phyloP scores from a whole-genome alignment of 2,888 invertebrate species.

The Drosophila peninsularis region DNA sequence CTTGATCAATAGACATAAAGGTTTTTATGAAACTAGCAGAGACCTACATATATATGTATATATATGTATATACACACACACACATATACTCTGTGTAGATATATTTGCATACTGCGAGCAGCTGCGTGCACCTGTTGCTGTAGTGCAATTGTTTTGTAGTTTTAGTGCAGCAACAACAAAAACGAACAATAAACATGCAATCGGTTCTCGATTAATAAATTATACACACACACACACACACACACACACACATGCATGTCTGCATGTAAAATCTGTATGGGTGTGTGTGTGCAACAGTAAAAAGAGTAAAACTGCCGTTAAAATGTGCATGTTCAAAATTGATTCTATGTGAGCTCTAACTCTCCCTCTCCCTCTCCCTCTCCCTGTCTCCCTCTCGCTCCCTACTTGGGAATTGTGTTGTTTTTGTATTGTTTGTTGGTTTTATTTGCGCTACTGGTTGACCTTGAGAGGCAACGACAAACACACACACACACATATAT shows the following conservation, averaged over 20 bases:
- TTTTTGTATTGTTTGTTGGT: slow-evolving; percentile 40
- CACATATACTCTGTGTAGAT: not conserved
- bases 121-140: slow-evolving; percentile 51
- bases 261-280: not conserved
- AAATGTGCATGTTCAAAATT: slow-evolving; percentile 25
- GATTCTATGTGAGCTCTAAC: slow-evolving; percentile 22
- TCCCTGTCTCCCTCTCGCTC: slow-evolving; percentile 6
- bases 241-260: not conserved
- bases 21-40: slow-evolving; percentile 1
- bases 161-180: slow-evolving; percentile 23
- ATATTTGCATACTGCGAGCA: slow-evolving; percentile 12
- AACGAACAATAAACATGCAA: slow-evolving; percentile 40
- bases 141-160: slow-evolving; percentile 21
- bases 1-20: slow-evolving; percentile 9
- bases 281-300: slow-evolving; percentile 23
- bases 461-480: slow-evolving; percentile 52
- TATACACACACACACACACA: not conserved
- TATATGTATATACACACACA: not conserved
- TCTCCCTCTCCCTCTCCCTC: slow-evolving; percentile 13
- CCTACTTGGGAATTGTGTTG: slow-evolving; percentile 43
- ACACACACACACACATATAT: slow-evolving; percentile 21
- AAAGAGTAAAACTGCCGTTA: slow-evolving; percentile 41
- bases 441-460: slow-evolving; percentile 62
- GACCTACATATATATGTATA: not conserved
- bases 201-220: slow-evolving; percentile 40